These are phyloP conservation scores for Eublepharis macularius DNA, from an alignment of 2,113 vertebrate species.

Conservation along the genomic window DNA sequence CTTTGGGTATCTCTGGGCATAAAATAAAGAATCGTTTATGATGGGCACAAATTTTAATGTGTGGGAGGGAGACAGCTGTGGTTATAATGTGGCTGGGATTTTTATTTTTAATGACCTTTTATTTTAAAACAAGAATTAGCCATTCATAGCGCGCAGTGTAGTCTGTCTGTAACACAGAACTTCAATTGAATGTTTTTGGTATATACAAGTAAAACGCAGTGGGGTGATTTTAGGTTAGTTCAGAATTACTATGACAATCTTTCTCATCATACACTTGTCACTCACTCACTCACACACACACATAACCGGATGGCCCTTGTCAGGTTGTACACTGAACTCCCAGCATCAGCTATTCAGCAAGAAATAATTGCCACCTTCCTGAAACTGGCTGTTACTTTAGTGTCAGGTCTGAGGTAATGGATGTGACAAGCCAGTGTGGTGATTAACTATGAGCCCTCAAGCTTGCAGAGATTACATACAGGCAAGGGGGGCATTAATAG, in stretches of 20 bases:
- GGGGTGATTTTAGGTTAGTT: slow-evolving; percentile 20
- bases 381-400: slow-evolving; percentile 8
- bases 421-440: slow-evolving; percentile 32
- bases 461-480: slow-evolving; percentile 19
- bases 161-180: slow-evolving; percentile 2
- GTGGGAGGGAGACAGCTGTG: not conserved
- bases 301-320: not conserved
- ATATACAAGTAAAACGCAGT: not conserved
- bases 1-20: too few species aligned
- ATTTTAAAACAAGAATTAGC: slow-evolving; percentile 29
- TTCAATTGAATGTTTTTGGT: slow-evolving; percentile 8
- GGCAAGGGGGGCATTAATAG: slow-evolving; percentile 5
- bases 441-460: slow-evolving; percentile 28
- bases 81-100: not conserved
- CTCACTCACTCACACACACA: not conserved
- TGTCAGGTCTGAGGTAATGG: slow-evolving; percentile 24
- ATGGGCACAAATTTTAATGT: not conserved
- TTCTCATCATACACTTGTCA: slow-evolving; percentile 9
- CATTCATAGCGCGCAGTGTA: not conserved
- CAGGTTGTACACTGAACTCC: not conserved
- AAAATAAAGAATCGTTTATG: too few species aligned
- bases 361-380: slow-evolving; percentile 39
- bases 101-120: too few species aligned
- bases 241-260: not conserved
- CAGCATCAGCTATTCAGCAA: slow-evolving; percentile 7